Conservation (phyloP, 2,797 vertebrate species). For the Megaceryle alcyon region DNA sequence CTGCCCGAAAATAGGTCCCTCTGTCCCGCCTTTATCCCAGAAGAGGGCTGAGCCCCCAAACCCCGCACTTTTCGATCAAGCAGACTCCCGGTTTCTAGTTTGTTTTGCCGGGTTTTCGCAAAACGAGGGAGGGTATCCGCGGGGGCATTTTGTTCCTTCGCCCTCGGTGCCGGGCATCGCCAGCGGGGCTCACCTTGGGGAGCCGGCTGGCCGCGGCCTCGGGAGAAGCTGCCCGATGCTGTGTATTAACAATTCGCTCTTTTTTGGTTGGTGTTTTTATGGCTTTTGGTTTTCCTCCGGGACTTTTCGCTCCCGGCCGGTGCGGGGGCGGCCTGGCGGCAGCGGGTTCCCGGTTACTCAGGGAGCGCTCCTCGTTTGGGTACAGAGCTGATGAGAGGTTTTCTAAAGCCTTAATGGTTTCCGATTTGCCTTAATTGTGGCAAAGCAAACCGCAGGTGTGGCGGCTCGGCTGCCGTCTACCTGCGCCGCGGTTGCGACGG, state of each 20-base stretch:
- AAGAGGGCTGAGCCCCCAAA: neutral
- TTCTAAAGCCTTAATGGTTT: constrained; percentile 55
- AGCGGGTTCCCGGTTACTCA: neutral
- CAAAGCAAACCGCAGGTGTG: constrained; percentile 34
- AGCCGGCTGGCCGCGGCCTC: neutral
- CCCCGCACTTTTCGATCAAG: neutral
- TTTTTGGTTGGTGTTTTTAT: neutral
- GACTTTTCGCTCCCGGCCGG: neutral
- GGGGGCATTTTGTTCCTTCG: neutral
- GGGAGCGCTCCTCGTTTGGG: neutral
- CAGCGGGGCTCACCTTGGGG: neutral
- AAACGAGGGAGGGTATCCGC: no score
- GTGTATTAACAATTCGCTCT: neutral
- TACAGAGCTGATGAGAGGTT: constrained; percentile 40
- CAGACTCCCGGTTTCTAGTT: neutral
- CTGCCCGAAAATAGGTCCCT: neutral
- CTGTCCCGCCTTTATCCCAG: neutral
- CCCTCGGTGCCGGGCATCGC: neutral
- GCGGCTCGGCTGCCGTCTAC: constrained; percentile 49
- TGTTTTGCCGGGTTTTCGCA: neutral
- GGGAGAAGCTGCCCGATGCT: neutral
- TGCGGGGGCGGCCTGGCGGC: neutral
- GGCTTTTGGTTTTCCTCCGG: neutral
- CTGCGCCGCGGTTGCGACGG: neutral
- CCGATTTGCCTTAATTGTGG: constrained; percentile 57